A percentile compares a stretch with the other conserved stretches of the same genome.
Evolutionary conservation across 2,797 vertebrate species (phyloP).

Genomic region (Esox masquinongy): DNA sequence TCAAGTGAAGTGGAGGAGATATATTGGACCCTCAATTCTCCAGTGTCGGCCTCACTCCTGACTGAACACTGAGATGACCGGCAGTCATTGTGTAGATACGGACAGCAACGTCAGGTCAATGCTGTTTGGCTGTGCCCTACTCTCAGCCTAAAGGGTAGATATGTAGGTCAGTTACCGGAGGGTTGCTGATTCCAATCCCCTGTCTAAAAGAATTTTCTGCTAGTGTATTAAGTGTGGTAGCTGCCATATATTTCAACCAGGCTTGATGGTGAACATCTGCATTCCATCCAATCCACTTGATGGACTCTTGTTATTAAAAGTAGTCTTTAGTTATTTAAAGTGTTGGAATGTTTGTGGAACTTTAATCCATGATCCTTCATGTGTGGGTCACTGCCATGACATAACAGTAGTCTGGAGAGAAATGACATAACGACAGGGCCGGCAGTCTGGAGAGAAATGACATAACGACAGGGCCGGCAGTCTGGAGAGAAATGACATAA

Average conservation of each 20-base stretch:
- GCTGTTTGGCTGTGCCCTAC: background rate
- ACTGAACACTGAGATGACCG: background rate
- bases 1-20: slow-evolving; percentile 30
- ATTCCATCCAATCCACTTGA: background rate
- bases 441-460: background rate
- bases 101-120: slow-evolving; percentile 37
- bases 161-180: background rate
- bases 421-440: background rate
- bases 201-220: background rate
- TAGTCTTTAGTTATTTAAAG: background rate
- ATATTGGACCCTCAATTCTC: slow-evolving; percentile 44
- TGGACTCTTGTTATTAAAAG: background rate
- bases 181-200: background rate
- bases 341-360: background rate
- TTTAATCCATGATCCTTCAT: background rate
- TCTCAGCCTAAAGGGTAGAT: background rate
- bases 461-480: too few species aligned
- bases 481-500: too few species aligned
- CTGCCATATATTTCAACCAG: too few species aligned
- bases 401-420: background rate
- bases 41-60: slow-evolving; percentile 42
- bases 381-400: background rate
- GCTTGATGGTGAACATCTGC: background rate
- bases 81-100: slow-evolving; percentile 51
- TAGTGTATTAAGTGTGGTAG: background rate